Conservation (phyloP, 2,113 vertebrate species). For the Anser cygnoides region DNA sequence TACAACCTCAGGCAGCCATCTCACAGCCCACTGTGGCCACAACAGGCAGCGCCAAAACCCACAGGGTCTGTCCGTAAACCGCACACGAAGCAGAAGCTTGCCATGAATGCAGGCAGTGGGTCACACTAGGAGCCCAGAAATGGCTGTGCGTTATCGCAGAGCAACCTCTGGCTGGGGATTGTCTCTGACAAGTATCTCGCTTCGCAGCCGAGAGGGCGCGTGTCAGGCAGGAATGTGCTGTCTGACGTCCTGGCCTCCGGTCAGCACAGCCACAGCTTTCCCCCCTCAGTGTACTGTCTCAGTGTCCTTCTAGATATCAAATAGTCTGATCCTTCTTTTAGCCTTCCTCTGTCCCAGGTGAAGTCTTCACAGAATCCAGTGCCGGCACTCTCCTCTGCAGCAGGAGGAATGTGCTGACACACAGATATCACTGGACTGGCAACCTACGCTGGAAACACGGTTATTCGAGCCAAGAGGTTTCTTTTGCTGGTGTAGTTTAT, state of each 20-base stretch:
- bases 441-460: constrained; percentile 24
- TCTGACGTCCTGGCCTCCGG: neutral
- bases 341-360: constrained; percentile 17
- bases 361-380: neutral
- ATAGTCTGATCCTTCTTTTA: neutral
- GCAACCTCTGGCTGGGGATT: neutral
- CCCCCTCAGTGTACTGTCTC: neutral
- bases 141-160: neutral
- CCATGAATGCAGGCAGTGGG: neutral
- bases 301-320: neutral
- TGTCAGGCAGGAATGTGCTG: neutral
- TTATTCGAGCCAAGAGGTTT: constrained; percentile 23
- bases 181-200: neutral
- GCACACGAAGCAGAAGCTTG: neutral
- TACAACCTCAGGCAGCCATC: neutral
- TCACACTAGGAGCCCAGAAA: neutral
- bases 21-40: accelerated
- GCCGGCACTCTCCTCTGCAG: neutral
- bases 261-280: neutral
- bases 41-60: neutral
- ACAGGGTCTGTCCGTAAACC: neutral
- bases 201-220: accelerated
- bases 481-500: constrained; percentile 38
- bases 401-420: constrained; percentile 61
- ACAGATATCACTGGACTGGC: neutral